Base-by-base conservation (phyloP, 2,113 vertebrate genomes). In the Epinephelus fuscoguttatus region DNA sequence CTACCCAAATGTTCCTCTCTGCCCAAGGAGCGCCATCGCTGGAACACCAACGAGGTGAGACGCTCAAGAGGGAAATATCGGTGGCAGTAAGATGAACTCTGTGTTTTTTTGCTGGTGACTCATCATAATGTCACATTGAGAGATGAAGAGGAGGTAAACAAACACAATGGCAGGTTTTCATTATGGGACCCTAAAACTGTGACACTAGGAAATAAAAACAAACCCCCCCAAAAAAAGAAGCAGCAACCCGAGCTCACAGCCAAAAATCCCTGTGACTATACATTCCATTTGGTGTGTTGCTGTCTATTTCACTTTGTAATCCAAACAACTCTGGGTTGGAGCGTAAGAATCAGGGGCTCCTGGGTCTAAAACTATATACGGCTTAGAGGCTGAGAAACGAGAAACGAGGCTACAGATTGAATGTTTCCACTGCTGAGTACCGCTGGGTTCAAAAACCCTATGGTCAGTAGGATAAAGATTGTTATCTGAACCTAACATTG, bases 21-120 rank as follows among this genome's bases (percentile, higher is more conserved):
- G 96, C 98, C 98, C 90, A 99, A 99, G 95, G 98, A 99, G 95
- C 97, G 98, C 95, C 98, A 99, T 94, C 97, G 98, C 90, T 99
- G 98, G 98, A 99, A 99, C 97, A 99, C 98, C 95, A 99, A 99
- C 21, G 98, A 99, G 98, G 98, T 99, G 96, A 95, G 95, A 84
- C 75, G 69, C 82, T 73, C 27, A 30, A 72, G 78, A 87, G 82
- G 82, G 82, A 84, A 91, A 85, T 80, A 91, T 89, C 81, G 7
- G 27, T 87, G 76, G 68, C 84, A 81, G 78, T 60, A 84, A 91
- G 81, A 81, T 52, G 69, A 91, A 85, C 75, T 77, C 75, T 30
- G 52, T 81, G 72, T 83, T 57, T 76, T 75, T 79, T 75, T 64
- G 55, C 83, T 59, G 52, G 68, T 90, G 84, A 91, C 81, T 88